Conservation (phyloP, 1,140 invertebrate species). For the Melitaea cinxia region DNA sequence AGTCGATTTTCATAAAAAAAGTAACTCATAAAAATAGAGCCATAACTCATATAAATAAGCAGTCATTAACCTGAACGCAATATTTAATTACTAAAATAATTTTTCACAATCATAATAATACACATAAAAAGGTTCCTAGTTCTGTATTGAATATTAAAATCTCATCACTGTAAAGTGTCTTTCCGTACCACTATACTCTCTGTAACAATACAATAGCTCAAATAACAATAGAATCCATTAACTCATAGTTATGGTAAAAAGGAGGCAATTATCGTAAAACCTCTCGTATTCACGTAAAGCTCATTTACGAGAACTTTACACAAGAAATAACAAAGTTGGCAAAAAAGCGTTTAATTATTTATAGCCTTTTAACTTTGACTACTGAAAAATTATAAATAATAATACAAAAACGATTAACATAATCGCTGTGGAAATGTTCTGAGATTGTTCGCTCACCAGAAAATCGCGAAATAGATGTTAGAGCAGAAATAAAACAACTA, state of each 20-base stretch:
- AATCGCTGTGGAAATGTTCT: neutral
- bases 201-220: constrained; percentile 34
- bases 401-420: constrained; percentile 1
- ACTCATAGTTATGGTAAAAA: constrained; percentile 49
- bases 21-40: too few relatives aligned
- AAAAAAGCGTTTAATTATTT: neutral
- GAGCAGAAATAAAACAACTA: constrained; percentile 5
- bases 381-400: neutral
- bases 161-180: constrained; percentile 9
- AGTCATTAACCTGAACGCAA: neutral
- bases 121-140: neutral
- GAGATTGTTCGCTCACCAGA: neutral
- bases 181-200: constrained; percentile 5
- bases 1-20: too few relatives aligned
- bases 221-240: constrained; percentile 50
- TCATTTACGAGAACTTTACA: constrained; percentile 39
- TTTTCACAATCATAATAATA: neutral
- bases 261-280: constrained; percentile 51
- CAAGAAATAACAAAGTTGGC: neutral
- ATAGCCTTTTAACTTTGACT: neutral
- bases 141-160: neutral
- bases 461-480: neutral
- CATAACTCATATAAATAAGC: too few relatives aligned
- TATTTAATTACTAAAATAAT: neutral
- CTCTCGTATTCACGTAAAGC: constrained; percentile 45